phyloP scores from a whole-genome alignment of 2,888 invertebrate species.

The Eulithis testata region DNA sequence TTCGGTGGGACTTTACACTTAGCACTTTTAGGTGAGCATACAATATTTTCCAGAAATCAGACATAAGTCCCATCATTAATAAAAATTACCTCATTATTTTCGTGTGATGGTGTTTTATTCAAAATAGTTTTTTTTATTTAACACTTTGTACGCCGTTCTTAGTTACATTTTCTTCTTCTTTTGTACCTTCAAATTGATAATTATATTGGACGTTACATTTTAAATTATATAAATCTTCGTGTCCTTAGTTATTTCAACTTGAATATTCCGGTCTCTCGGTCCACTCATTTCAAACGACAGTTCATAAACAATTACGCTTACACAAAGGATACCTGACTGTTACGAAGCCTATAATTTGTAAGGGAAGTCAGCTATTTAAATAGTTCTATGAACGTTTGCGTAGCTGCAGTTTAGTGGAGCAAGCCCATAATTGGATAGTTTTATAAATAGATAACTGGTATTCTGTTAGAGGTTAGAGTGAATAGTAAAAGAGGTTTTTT shows the following conservation, averaged over 20 bases:
- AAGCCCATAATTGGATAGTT: neutral
- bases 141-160: too few relatives aligned
- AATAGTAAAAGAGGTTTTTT: too few relatives aligned
- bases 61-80: too few relatives aligned
- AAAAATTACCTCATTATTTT: too few relatives aligned
- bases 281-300: conserved; percentile 21
- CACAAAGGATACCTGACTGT: conserved; percentile 41
- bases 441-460: conserved; percentile 5
- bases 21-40: too few relatives aligned
- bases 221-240: neutral
- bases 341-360: conserved; percentile 34
- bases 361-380: conserved; percentile 20
- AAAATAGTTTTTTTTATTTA: too few relatives aligned
- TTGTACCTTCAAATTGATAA: too few relatives aligned
- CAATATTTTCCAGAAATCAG: too few relatives aligned
- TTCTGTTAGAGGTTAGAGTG: neutral
- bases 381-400: conserved; percentile 40
- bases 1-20: too few relatives aligned
- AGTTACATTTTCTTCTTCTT: too few relatives aligned
- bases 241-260: neutral
- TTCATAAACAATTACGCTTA: conserved; percentile 34
- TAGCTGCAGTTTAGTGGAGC: conserved; percentile 5
- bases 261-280: neutral
- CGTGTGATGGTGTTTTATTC: too few relatives aligned
- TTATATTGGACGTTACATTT: too few relatives aligned